These are phyloP conservation scores for Leptopilina clavipes DNA, from an alignment of 1,140 invertebrate species.

Conservation along the genomic window DNA sequence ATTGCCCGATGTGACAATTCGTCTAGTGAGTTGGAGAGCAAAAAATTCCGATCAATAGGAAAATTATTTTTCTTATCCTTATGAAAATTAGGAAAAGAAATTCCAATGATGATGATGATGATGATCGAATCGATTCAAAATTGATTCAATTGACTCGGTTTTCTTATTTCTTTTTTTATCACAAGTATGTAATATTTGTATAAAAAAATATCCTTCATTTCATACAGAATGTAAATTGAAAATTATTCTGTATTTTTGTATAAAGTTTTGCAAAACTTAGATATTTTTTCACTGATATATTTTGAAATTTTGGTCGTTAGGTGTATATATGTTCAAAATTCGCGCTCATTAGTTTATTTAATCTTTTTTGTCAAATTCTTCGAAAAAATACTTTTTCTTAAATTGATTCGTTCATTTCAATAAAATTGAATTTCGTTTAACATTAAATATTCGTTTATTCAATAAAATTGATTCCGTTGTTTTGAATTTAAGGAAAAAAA, in stretches of 20 bases:
- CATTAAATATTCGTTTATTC: neutral
- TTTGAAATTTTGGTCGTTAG: too few relatives aligned
- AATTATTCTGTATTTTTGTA: constrained; percentile 13
- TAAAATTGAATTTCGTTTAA: neutral
- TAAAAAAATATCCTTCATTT: neutral
- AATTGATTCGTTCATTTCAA: neutral
- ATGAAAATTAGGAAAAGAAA: too few relatives aligned
- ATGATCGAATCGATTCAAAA: neutral
- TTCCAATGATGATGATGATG: too few relatives aligned
- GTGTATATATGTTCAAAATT: too few relatives aligned
- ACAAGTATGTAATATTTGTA: constrained; percentile 16
- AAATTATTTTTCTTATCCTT: too few relatives aligned
- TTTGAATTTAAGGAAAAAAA: neutral
- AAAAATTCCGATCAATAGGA: constrained; percentile 5
- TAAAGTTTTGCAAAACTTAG: neutral
- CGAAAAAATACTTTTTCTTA: too few relatives aligned
- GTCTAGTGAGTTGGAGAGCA: neutral
- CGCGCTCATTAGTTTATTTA: too few relatives aligned
- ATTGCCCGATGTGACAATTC: constrained; percentile 33
- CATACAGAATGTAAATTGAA: constrained; percentile 2
- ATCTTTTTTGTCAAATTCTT: too few relatives aligned
- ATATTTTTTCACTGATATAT: neutral
- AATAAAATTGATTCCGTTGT: neutral
- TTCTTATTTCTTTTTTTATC: neutral
- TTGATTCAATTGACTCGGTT: neutral